A percentile compares a stretch with the other conserved stretches of the same genome.
Evolutionary conservation across 1,140 invertebrate species (phyloP).

Genomic region (Mactra quadrangularis): DNA sequence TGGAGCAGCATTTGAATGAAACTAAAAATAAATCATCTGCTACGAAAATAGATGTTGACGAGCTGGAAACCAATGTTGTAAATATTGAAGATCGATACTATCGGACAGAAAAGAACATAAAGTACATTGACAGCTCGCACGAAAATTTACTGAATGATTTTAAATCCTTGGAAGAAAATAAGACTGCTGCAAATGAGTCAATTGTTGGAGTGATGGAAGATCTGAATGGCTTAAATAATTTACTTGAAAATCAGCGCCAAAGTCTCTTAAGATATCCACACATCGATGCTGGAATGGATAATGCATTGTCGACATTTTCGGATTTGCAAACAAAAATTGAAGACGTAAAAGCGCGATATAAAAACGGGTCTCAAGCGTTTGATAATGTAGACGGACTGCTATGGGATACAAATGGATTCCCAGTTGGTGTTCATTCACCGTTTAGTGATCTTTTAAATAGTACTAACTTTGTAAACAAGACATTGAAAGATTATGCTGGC

Average conservation of each 20-base stretch:
- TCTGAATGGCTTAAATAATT: background rate
- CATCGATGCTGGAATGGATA: background rate
- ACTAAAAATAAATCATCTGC: background rate
- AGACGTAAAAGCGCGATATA: background rate
- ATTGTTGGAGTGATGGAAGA: background rate
- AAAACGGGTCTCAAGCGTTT: background rate
- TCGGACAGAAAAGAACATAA: conserved; percentile 10
- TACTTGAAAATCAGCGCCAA: background rate
- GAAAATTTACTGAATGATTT: conserved; percentile 5
- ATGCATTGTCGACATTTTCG: background rate
- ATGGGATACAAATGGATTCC: conserved; percentile 31
- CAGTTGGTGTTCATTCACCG: background rate
- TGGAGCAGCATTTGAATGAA: background rate
- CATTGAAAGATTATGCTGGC: background rate
- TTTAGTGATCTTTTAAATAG: conserved; percentile 3
- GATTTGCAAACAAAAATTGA: background rate
- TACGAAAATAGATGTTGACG: background rate
- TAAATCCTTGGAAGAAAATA: background rate
- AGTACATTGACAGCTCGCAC: conserved; percentile 29
- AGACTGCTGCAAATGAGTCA: background rate
- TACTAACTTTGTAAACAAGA: conserved; percentile 28
- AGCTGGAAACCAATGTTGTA: background rate
- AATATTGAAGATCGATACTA: background rate
- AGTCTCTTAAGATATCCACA: conserved; percentile 7
- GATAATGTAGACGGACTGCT: conserved; percentile 9